phyloP scores from a whole-genome alignment of 2,797 vertebrate species.

The Malurus splendens region DNA sequence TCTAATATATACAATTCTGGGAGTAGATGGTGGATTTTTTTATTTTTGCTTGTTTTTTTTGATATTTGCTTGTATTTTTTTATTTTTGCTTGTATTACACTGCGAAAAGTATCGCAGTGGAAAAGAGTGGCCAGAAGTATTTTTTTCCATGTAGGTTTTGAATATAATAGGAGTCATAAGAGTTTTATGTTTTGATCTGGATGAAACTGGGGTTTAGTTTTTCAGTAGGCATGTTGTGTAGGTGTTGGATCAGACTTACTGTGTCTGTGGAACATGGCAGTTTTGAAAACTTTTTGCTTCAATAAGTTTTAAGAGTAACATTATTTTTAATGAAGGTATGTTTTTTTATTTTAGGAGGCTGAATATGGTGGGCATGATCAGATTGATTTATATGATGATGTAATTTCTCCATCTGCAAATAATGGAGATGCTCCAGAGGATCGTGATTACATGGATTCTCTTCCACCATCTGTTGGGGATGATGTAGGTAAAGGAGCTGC shows the following conservation, averaged over 20 bases:
- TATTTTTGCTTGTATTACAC: not conserved
- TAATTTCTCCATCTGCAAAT: conserved; percentile 97
- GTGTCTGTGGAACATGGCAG: not conserved
- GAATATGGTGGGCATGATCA: conserved; percentile 96
- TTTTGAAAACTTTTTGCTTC: not conserved
- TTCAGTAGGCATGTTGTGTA: not conserved
- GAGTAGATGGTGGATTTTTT: not conserved
- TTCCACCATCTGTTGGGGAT: conserved; percentile 85
- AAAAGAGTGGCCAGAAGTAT: not conserved
- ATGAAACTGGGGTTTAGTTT: not conserved
- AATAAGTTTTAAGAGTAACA: not conserved
- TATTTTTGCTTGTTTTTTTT: not conserved
- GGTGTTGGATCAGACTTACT: not conserved
- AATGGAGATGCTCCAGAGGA: conserved; percentile 98
- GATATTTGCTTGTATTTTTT: not conserved
- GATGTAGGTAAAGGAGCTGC: conserved; percentile 90
- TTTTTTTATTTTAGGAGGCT: conserved; percentile 79
- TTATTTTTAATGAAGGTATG: conserved; percentile 12
- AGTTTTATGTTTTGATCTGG: not conserved
- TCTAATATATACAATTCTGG: not conserved
- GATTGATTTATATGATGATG: conserved; percentile 96
- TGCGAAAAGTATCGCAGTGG: not conserved
- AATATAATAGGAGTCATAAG: not conserved
- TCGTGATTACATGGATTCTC: conserved; percentile 92
- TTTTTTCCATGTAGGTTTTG: not conserved